Percentiles rank a stretch among this genome's conserved stretches.
phyloP scores from a whole-genome alignment of 2,888 invertebrate genomes.

The Crossocerus cetratus region DNA sequence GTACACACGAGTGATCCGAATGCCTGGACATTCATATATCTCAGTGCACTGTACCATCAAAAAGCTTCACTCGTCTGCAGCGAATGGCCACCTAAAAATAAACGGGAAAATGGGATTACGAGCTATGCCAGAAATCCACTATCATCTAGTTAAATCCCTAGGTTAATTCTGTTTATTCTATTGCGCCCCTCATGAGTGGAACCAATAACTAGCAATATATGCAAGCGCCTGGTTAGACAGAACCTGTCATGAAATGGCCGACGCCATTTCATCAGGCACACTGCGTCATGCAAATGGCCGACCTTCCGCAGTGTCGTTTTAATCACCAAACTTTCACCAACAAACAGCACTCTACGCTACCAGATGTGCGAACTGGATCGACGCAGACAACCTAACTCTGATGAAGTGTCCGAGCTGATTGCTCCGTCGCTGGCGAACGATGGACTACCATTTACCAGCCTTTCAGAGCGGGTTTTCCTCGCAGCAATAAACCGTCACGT shows the following conservation, averaged over 20 bases:
- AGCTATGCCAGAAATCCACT: too few species aligned
- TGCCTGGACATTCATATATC: constrained; percentile 27
- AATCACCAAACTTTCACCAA: constrained; percentile 1
- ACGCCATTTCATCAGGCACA: constrained; percentile 28
- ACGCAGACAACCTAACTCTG: neutral
- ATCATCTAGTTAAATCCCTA: too few species aligned
- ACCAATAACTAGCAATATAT: too few species aligned
- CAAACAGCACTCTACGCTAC: neutral
- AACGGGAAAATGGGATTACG: too few species aligned
- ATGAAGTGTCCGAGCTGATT: constrained; percentile 1
- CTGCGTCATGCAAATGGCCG: constrained; percentile 48
- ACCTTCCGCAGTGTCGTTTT: constrained; percentile 28
- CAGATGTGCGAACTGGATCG: constrained; percentile 1
- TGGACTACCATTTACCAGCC: too few species aligned
- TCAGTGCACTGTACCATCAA: constrained; percentile 2
- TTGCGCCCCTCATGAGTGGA: too few species aligned
- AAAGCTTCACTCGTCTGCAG: constrained; percentile 19
- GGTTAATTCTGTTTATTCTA: too few species aligned
- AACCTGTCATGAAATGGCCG: too few species aligned
- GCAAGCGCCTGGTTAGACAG: too few species aligned
- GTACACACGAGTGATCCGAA: constrained; percentile 22
- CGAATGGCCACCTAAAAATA: too few species aligned
- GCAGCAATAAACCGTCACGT: too few species aligned
- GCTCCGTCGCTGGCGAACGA: neutral
- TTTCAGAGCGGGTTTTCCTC: too few species aligned